Evolutionary conservation across 30 jellyfish, hydroid and myxozoan species (phyloP), one percentile per base, ranked within the genome.

Genomic region (Haliclystus octoradiatus): DNA sequence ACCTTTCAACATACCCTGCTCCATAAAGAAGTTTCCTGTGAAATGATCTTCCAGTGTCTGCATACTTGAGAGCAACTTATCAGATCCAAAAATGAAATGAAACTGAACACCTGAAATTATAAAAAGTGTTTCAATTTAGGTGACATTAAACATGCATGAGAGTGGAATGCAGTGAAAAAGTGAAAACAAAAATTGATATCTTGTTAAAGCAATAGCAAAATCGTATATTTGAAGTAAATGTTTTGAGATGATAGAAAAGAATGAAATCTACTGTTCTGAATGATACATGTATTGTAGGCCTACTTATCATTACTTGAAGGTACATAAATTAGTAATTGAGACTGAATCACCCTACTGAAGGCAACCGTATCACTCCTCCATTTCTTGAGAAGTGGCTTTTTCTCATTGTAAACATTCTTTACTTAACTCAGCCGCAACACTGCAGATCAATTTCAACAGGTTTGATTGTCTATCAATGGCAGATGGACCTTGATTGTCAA

Each of bases 11-110:
- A 0, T 88, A 88, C 97, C 61, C 93, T 78, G 47, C 97, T 88
- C 97, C 97, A 88, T 1, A 88, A 71, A 22, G 34, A 34, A 28
- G 84, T 73, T 2, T 88, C 79, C 52, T 88, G 97, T 7, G 97
- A 75, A 33, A 88, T 79, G 77, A 79, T 84, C 57, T 88, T 88
- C 97, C 97, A 88, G 0, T 79, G 61, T 25, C 94, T 77, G 49
- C 97, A 88, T 0, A 88, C 94, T 77, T 79, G 92, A 12, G 94
- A 75, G 72, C 97, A 88, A 2, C 77, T 75, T 9, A 88, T 78
- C 40, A 88, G 85, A 62, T 79, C 94, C 14, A 93, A 92, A 2
- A 88, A 81, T 63, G 74, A 92, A 9, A 88, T 80, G 65, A 81
- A 88, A 51, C 93, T 60, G 65, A 88, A 88, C 1, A 88, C 71